phyloP scores from a whole-genome alignment of 2,888 invertebrate genomes.

The Tenthredo scrophulariae region DNA sequence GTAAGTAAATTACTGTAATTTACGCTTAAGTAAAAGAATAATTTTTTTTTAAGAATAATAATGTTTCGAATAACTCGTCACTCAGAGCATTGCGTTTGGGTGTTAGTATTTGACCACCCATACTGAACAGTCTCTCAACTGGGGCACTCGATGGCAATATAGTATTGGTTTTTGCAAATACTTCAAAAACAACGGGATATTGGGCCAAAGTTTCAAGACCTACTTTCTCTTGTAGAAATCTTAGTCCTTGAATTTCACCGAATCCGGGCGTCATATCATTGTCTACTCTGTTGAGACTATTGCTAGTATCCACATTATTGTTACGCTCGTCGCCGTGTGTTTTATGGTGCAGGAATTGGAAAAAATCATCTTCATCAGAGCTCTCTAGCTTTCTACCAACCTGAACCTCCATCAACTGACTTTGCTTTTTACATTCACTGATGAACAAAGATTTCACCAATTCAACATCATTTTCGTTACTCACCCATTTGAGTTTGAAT shows the following conservation, averaged over 20 bases:
- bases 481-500: conserved; percentile 56
- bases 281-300: neutral
- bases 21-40: neutral
- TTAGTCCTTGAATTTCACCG: conserved; percentile 5
- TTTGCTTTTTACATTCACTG: neutral
- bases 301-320: neutral
- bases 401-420: neutral
- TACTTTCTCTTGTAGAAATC: conserved; percentile 18
- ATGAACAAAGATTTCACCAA: neutral
- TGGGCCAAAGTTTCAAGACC: conserved; percentile 7
- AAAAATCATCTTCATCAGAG: neutral
- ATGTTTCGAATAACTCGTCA: conserved; percentile 30
- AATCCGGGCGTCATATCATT: neutral
- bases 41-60: conserved; percentile 42
- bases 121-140: conserved; percentile 43
- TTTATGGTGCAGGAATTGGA: neutral
- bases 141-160: conserved; percentile 34
- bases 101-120: conserved; percentile 41
- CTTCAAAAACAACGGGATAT: conserved; percentile 28
- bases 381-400: neutral
- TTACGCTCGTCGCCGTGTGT: neutral
- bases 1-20: too few species aligned
- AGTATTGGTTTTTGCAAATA: conserved; percentile 44
- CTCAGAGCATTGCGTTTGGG: conserved; percentile 29
- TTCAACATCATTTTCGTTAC: neutral